These are phyloP conservation scores for Parapsyche elsis DNA, from an alignment of 1,140 invertebrate species.

Conservation along the genomic window DNA sequence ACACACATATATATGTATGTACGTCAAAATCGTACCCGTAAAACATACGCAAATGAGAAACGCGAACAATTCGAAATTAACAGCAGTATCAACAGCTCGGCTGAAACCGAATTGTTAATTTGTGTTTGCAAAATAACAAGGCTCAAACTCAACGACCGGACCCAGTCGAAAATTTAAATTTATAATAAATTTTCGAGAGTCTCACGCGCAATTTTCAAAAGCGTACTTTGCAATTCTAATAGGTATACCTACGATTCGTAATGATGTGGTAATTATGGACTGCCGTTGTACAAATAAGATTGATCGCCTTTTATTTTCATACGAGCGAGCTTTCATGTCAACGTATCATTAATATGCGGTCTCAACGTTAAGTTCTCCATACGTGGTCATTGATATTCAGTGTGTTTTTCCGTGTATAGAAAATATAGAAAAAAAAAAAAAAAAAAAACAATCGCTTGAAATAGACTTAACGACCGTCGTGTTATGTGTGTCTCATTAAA, in stretches of 20 bases:
- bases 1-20: background rate
- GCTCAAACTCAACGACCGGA: too few relatives aligned
- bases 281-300: background rate
- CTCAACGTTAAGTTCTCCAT: background rate
- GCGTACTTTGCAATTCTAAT: too few relatives aligned
- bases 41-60: background rate
- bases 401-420: too few relatives aligned
- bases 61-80: background rate
- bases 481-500: background rate
- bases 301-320: background rate
- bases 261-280: constrained; percentile 6
- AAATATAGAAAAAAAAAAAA: background rate
- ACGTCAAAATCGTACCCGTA: background rate
- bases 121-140: background rate
- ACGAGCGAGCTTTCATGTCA: background rate
- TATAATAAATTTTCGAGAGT: too few relatives aligned
- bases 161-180: too few relatives aligned
- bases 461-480: background rate
- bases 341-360: constrained; percentile 17
- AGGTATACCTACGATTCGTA: background rate
- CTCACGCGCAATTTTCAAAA: too few relatives aligned
- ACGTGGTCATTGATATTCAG: too few relatives aligned
- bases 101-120: background rate
- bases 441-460: background rate
- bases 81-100: background rate